Evolutionary conservation across 2,888 invertebrate genomes (phyloP).

Genomic region (Orthosia incerta): DNA sequence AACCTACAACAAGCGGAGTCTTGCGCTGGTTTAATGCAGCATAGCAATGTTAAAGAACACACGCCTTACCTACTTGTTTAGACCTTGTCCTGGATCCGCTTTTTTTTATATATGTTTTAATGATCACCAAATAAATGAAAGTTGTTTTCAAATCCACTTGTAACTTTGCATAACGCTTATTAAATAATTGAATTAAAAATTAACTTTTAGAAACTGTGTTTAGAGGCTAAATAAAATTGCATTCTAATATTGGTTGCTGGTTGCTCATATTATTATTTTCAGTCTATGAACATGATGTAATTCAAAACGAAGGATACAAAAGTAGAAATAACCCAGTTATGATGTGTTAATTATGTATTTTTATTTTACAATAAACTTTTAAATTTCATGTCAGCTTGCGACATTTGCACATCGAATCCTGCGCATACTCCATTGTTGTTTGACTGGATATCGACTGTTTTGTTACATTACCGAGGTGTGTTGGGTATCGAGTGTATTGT

Average conservation of each 20-base stretch:
- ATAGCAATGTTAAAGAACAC: too few species aligned
- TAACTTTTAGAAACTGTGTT: not conserved
- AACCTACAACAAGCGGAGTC: too few species aligned
- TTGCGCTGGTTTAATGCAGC: too few species aligned
- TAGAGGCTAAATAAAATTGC: slow-evolving; percentile 43
- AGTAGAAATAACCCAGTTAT: not conserved
- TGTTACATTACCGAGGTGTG: slow-evolving; percentile 52
- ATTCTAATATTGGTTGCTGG: slow-evolving; percentile 22
- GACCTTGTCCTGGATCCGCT: too few species aligned
- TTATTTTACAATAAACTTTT: slow-evolving; percentile 10
- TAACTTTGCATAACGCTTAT: slow-evolving; percentile 9
- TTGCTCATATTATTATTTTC: slow-evolving; percentile 14
- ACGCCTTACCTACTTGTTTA: too few species aligned
- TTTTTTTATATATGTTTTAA: slow-evolving; percentile 13
- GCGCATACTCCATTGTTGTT: slow-evolving; percentile 30
- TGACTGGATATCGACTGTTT: slow-evolving; percentile 31
- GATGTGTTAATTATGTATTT: not conserved
- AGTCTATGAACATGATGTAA: slow-evolving; percentile 3
- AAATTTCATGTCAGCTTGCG: not conserved
- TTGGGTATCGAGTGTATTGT: slow-evolving; percentile 65
- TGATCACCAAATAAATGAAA: slow-evolving; percentile 45
- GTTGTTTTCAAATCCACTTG: slow-evolving; percentile 11
- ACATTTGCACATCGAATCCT: slow-evolving; percentile 11
- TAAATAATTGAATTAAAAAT: slow-evolving; percentile 2
- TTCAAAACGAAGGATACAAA: slow-evolving; percentile 13